A percentile compares a stretch with the other conserved stretches of the same genome.
Conservation (phyloP, 2,888 invertebrate genomes). For the Caenorhabditis virilis region DNA sequence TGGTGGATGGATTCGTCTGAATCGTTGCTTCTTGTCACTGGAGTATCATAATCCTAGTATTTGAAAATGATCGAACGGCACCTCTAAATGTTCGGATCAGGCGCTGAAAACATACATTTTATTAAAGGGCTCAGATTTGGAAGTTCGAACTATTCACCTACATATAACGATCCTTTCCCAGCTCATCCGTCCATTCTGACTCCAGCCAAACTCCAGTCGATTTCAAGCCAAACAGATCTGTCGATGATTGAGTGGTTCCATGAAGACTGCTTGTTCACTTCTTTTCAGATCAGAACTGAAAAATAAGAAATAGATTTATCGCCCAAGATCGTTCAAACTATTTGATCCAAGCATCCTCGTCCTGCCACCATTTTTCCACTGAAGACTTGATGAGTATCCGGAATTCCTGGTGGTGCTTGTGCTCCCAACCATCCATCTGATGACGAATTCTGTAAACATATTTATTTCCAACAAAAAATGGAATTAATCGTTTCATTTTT, state of each 20-base stretch:
- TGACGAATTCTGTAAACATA: too few relatives aligned
- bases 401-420: slow-evolving; percentile 7
- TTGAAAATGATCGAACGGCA: not conserved
- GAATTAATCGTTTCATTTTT: too few relatives aligned
- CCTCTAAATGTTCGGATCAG: slow-evolving; percentile 5
- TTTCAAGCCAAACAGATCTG: slow-evolving; percentile 72
- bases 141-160: slow-evolving; percentile 78
- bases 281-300: slow-evolving; percentile 1
- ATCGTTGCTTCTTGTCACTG: slow-evolving; percentile 78
- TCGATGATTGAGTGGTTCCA: not conserved
- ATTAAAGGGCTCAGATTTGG: slow-evolving; percentile 77
- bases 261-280: not conserved
- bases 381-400: slow-evolving; percentile 5
- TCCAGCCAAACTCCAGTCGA: too few relatives aligned
- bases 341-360: not conserved
- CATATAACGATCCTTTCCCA: slow-evolving; percentile 81
- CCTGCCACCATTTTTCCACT: slow-evolving; percentile 1
- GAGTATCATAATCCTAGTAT: slow-evolving; percentile 73
- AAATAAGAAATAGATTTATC: slow-evolving; percentile 15
- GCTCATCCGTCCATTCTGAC: slow-evolving; percentile 7
- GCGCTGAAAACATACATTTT: slow-evolving; percentile 79
- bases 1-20: slow-evolving; percentile 30
- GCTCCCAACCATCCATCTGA: not conserved
- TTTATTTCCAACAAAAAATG: too few relatives aligned
- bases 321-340: too few relatives aligned